Evolutionary conservation across 2,888 invertebrate genomes (phyloP).

Genomic region (Ellobium chinense): DNA sequence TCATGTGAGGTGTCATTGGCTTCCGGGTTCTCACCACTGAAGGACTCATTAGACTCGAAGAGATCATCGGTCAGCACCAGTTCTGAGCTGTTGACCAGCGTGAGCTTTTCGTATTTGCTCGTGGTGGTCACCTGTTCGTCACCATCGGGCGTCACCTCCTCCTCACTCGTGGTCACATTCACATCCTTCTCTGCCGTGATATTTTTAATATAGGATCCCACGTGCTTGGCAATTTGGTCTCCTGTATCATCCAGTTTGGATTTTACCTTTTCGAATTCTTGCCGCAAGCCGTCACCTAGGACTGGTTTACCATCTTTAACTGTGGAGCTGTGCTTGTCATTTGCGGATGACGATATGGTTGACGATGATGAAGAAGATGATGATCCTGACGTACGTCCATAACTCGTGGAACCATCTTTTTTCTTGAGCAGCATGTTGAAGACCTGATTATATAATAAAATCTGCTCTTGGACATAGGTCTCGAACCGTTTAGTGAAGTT

Average conservation of each 20-base stretch:
- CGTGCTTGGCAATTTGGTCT: constrained; percentile 9
- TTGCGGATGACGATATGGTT: background rate
- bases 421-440: constrained; percentile 38
- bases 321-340: background rate
- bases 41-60: constrained; percentile 12
- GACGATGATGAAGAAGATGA: no score
- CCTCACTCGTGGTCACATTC: background rate
- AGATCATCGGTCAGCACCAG: background rate
- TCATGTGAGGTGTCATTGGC: background rate
- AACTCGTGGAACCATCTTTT: background rate
- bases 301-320: background rate
- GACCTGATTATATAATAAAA: constrained; percentile 44
- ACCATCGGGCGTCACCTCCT: no score
- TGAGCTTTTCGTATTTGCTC: background rate
- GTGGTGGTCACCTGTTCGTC: background rate
- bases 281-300: background rate
- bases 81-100: background rate
- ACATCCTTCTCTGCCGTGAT: background rate
- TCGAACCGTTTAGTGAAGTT: constrained; percentile 47
- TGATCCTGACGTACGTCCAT: background rate
- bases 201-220: constrained; percentile 25
- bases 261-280: constrained; percentile 22
- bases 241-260: constrained; percentile 28
- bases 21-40: constrained; percentile 20
- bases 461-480: constrained; percentile 42